Conservation (phyloP, 2,888 invertebrate genomes). For the Aphidius colemani region DNA sequence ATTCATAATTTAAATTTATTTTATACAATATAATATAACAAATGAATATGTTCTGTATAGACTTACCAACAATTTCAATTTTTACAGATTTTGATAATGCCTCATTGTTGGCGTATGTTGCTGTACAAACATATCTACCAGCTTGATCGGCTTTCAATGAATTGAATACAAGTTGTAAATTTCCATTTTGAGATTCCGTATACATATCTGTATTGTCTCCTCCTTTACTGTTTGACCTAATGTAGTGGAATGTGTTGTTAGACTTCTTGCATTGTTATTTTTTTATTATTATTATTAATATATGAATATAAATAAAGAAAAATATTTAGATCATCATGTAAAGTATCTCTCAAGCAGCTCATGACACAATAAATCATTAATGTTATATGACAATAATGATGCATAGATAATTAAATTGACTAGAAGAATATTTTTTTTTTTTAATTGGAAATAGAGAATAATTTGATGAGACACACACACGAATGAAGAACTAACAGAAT, state of each 20-base stretch:
- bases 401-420: slow-evolving; percentile 11
- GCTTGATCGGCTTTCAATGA: slow-evolving; percentile 76
- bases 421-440: slow-evolving; percentile 10
- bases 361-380: slow-evolving; percentile 22
- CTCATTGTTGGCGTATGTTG: slow-evolving; percentile 76
- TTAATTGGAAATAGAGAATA: neutral
- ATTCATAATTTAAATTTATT: too few relatives aligned
- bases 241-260: slow-evolving; percentile 28
- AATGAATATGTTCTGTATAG: too few relatives aligned
- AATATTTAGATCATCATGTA: slow-evolving; percentile 17
- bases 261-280: slow-evolving; percentile 12
- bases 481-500: neutral
- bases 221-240: slow-evolving; percentile 13
- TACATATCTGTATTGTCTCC: slow-evolving; percentile 65
- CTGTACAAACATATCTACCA: slow-evolving; percentile 81
- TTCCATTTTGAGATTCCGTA: slow-evolving; percentile 71
- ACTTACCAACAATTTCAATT: slow-evolving; percentile 75
- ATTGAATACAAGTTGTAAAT: slow-evolving; percentile 75
- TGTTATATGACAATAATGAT: slow-evolving; percentile 8
- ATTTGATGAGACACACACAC: slow-evolving; percentile 22
- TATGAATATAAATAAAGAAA: slow-evolving; percentile 5
- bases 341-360: slow-evolving; percentile 10
- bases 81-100: slow-evolving; percentile 69
- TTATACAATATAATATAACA: too few relatives aligned
- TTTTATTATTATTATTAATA: slow-evolving; percentile 3